A percentile compares a stretch with the other conserved stretches of the same genome.
Conservation (phyloP, 2,888 invertebrate genomes). For the Liodrosophila aerea region DNA sequence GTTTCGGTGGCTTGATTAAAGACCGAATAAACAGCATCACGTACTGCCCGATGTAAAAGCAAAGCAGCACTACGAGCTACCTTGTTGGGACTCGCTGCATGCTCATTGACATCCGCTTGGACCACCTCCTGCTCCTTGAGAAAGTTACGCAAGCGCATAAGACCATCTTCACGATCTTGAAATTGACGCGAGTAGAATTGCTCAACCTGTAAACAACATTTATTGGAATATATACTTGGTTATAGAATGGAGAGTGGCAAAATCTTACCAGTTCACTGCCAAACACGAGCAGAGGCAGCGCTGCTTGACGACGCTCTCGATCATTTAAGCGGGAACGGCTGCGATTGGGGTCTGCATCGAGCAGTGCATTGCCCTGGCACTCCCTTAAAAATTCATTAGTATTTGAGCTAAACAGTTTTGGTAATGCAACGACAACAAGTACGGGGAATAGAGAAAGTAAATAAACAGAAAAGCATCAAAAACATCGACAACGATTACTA, state of each 20-base stretch:
- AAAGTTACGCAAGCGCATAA: constrained; percentile 85
- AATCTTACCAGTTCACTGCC: constrained; percentile 91
- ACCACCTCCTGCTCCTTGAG: constrained; percentile 77
- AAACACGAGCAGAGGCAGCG: constrained; percentile 94
- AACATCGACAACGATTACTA: constrained; percentile 43
- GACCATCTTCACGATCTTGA: constrained; percentile 93
- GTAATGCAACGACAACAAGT: constrained; percentile 67
- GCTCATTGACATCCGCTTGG: constrained; percentile 80
- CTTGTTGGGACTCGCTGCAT: constrained; percentile 85
- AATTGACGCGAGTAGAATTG: constrained; percentile 95
- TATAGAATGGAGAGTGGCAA: too few relatives aligned
- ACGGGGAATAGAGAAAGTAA: constrained; percentile 54
- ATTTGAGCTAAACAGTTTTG: constrained; percentile 85
- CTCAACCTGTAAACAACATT: constrained; percentile 86
- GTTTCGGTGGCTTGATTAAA: constrained; percentile 93
- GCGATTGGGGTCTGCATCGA: constrained; percentile 83
- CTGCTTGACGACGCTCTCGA: constrained; percentile 92
- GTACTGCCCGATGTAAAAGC: constrained; percentile 89
- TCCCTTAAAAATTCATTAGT: constrained; percentile 91
- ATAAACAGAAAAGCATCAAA: constrained; percentile 52
- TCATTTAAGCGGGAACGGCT: constrained; percentile 87
- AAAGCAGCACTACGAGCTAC: constrained; percentile 91
- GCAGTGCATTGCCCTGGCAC: constrained; percentile 84
- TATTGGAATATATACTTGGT: neutral
- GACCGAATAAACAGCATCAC: constrained; percentile 94